phyloP scores from a whole-genome alignment of 1,140 invertebrate species.

The Saxidomus purpurata region DNA sequence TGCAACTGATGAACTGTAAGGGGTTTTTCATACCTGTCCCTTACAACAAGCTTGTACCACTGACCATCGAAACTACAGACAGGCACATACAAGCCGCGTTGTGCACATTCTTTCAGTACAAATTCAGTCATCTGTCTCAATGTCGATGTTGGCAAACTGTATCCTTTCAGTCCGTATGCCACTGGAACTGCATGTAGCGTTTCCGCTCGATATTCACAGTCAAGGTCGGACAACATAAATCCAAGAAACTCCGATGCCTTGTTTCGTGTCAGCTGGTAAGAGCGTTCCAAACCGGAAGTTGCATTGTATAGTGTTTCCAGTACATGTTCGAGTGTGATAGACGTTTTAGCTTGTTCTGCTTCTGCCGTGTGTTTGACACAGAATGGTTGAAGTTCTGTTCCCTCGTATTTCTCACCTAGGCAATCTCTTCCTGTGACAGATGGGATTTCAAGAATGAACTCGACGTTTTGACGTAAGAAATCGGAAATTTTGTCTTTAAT shows the following conservation, averaged over 20 bases:
- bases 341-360: not conserved
- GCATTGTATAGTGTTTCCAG: not conserved
- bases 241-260: constrained; percentile 53
- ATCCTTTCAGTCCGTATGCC: constrained; percentile 50
- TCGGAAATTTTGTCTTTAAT: constrained; percentile 24
- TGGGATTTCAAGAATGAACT: constrained; percentile 41
- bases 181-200: constrained; percentile 17
- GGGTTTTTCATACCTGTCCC: constrained; percentile 12
- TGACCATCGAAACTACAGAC: constrained; percentile 64
- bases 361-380: not conserved
- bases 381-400: not conserved
- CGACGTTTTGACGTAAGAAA: constrained; percentile 24
- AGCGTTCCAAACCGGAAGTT: not conserved
- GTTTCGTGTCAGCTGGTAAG: constrained; percentile 19
- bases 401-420: not conserved
- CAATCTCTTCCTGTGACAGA: no score
- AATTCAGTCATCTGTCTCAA: constrained; percentile 40
- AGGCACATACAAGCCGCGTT: constrained; percentile 50
- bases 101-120: constrained; percentile 14
- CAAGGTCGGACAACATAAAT: constrained; percentile 58
- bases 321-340: not conserved
- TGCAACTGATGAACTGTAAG: constrained; percentile 56
- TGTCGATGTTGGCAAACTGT: constrained; percentile 6
- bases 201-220: not conserved
- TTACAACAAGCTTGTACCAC: constrained; percentile 38